Percentiles rank a stretch among this genome's conserved stretches.
phyloP scores from a whole-genome alignment of 1,140 invertebrate genomes.

The Hylyphantes graminicola region DNA sequence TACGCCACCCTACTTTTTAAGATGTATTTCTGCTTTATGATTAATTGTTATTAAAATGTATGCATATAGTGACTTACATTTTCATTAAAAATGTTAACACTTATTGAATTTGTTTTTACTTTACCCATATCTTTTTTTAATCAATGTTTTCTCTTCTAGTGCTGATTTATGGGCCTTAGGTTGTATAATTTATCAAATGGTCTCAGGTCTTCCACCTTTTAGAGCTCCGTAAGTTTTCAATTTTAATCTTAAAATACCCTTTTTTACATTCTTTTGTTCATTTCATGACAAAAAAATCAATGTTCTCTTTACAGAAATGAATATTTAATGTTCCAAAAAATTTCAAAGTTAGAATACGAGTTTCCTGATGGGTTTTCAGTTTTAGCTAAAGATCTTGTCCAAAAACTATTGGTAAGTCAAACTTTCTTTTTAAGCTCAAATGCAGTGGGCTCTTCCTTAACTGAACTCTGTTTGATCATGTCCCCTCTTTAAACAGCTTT shows the following conservation, averaged over 20 bases:
- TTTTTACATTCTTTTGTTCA: neutral
- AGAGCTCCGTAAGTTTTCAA: constrained; percentile 76
- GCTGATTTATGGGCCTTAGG: constrained; percentile 98
- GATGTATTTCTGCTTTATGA: no score
- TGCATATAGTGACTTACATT: no score
- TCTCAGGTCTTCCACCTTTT: constrained; percentile 92
- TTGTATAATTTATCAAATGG: constrained; percentile 98
- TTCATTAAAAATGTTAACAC: no score
- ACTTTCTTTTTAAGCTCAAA: neutral
- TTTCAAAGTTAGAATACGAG: constrained; percentile 89
- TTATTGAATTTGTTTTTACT: no score
- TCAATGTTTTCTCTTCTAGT: constrained; percentile 70
- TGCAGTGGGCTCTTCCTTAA: no score
- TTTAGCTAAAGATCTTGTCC: constrained; percentile 86
- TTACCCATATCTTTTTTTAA: no score
- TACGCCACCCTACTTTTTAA: no score
- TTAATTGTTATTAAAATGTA: no score
- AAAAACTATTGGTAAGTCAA: constrained; percentile 79
- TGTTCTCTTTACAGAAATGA: constrained; percentile 78
- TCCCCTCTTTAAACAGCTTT: neutral
- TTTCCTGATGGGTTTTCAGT: constrained; percentile 91
- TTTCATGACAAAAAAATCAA: constrained; percentile 11
- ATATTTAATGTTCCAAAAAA: constrained; percentile 97
- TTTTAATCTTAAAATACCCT: neutral
- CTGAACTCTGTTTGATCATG: no score